Base-by-base conservation (phyloP, 2,888 invertebrate species). In the Oegoconia quadripuncta region DNA sequence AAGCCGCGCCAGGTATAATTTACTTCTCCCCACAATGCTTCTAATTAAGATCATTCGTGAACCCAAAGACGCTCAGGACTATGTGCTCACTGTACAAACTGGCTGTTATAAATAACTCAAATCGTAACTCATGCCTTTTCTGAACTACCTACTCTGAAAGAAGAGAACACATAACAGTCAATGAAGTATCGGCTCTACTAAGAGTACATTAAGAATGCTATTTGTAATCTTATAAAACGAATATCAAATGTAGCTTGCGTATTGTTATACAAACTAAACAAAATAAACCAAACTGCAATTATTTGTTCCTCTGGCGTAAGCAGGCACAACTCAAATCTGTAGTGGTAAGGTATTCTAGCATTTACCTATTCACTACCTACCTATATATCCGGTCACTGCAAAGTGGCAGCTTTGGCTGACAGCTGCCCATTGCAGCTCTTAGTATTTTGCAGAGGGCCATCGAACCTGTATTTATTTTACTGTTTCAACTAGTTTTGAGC, bases 41-140 rank as follows among this genome's bases (percentile, higher is more conserved):
- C 82, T 86, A 83, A 86, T 84, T 84, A 84, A 83, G 86, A 82
- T 82, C 80, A 80, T 77, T 77, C 81, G 78, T 78, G 76, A 70
- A 73, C 45, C 70, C 72, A 69, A 77, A 71, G 77, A 71, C 71
- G 67, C 66, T 55, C 65, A 74, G 67, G 67, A 74, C 71, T 74
- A 70, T 74, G 69, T 71, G 65, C 73, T 67, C 66, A 63, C 67
- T 74, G 72, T 68, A 75, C 71, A 74, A 78, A 78, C 82, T 77
- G 77, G 80, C 68, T 65, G 71, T 73, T 74, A 83, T 84, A 83
- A 84, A 84, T 83, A 83, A 83, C 81, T 76, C 72, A 70, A 74
- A 74, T 63, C 74, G 72, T 80, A 78, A 78, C 73, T 79, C 76
- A 74, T 69, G 63, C 72, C 67, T 73, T 79, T 76, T 73, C 72